Conservation (phyloP, 2,113 vertebrate genomes). For the Menura novaehollandiae region DNA sequence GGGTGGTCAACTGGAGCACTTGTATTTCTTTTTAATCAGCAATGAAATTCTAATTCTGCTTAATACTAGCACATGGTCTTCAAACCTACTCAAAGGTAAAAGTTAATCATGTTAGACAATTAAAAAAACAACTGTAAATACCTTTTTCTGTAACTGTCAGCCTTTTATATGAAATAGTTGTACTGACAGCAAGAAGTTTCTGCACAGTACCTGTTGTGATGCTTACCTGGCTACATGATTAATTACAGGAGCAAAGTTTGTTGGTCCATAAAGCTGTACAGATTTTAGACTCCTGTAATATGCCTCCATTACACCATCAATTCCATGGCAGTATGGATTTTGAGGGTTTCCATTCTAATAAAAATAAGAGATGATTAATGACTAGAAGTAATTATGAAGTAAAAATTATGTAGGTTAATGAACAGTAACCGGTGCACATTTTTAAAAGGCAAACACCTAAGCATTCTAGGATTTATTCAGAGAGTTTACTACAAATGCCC, state of each 20-base stretch:
- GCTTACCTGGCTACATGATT: conserved; percentile 95
- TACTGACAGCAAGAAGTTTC: background rate
- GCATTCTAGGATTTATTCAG: background rate
- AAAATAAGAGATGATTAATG: background rate
- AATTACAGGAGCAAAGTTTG: conserved; percentile 97
- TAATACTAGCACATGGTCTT: background rate
- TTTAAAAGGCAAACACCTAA: background rate
- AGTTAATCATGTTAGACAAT: background rate
- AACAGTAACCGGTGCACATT: background rate
- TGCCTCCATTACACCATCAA: conserved; percentile 95
- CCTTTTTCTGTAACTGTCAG: background rate
- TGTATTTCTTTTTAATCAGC: background rate
- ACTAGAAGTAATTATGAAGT: background rate
- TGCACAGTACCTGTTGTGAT: background rate
- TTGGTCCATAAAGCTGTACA: conserved; percentile 93
- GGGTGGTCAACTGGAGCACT: background rate
- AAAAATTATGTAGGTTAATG: background rate
- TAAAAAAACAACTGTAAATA: background rate
- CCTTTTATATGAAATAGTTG: background rate
- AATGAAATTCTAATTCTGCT: background rate
- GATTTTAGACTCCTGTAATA: conserved; percentile 94
- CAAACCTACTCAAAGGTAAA: background rate
- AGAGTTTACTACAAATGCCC: background rate
- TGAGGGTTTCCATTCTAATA: conserved; percentile 92
- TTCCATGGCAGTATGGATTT: conserved; percentile 93